Evolutionary conservation across 2,797 vertebrate species (phyloP).

Genomic region (Neopelma chrysocephalum): DNA sequence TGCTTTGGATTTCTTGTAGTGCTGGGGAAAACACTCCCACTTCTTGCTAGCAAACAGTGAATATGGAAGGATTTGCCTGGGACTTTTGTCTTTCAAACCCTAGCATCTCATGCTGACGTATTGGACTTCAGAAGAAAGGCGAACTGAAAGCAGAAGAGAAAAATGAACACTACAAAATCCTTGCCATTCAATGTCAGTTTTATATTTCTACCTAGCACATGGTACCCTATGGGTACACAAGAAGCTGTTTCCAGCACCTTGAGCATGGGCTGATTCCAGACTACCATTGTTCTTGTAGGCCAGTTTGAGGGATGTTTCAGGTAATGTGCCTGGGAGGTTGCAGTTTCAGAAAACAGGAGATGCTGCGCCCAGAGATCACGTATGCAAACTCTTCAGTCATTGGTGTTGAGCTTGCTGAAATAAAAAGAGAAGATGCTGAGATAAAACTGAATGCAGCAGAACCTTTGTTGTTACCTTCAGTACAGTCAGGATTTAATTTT

Average conservation of each 20-base stretch:
- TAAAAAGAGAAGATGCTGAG: background rate
- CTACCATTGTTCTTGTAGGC: background rate
- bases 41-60: background rate
- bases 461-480: background rate
- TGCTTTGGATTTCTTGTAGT: background rate
- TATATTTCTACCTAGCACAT: background rate
- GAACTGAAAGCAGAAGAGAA: background rate
- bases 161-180: background rate
- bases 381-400: background rate
- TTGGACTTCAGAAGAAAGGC: background rate
- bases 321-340: background rate
- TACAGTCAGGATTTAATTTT: background rate
- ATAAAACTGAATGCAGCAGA: background rate
- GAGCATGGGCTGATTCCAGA: background rate
- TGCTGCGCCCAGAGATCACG: background rate
- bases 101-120: background rate
- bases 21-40: background rate
- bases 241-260: background rate
- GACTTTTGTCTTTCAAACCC: background rate
- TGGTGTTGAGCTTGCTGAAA: background rate
- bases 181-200: background rate
- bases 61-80: background rate
- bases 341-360: background rate
- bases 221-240: background rate
- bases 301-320: background rate